These are phyloP conservation scores for Hepsetus odoe DNA, from an alignment of 2,113 vertebrate genomes.

Conservation along the genomic window DNA sequence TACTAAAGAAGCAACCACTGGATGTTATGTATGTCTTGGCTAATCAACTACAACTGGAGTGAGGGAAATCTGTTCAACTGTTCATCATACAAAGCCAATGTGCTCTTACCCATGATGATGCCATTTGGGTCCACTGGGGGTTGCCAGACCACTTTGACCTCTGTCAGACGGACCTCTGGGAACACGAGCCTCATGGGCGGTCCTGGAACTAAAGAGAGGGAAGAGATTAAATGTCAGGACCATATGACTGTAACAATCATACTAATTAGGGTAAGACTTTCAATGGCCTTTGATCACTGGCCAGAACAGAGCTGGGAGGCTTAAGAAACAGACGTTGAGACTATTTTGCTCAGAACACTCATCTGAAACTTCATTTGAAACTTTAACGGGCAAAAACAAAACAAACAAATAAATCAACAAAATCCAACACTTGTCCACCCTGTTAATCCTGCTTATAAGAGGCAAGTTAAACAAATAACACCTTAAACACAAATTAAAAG, in stretches of 20 bases:
- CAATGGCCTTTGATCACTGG: not conserved
- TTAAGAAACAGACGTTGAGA: not conserved
- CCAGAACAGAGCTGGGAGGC: not conserved
- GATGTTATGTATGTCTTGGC: not conserved
- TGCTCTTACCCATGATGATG: constrained; percentile 86
- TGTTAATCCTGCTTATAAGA: not conserved
- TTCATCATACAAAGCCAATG: not conserved
- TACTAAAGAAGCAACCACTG: not conserved
- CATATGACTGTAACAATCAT: constrained; percentile 12
- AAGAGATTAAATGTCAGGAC: constrained; percentile 39
- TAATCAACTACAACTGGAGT: not conserved
- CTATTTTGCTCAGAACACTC: not conserved
- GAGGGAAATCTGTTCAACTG: not conserved
- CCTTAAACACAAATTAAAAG: not conserved
- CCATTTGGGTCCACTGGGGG: constrained; percentile 89
- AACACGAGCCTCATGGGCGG: constrained; percentile 88
- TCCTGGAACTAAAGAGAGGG: constrained; percentile 81
- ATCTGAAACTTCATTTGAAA: not conserved
- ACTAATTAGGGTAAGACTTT: not conserved
- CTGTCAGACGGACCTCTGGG: constrained; percentile 88
- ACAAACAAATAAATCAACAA: not conserved
- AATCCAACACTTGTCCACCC: not conserved
- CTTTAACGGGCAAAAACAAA: not conserved
- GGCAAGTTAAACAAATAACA: not conserved
- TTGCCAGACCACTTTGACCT: constrained; percentile 90